Base-by-base conservation (phyloP, 2,797 vertebrate genomes). In the Caiman crocodilus region DNA sequence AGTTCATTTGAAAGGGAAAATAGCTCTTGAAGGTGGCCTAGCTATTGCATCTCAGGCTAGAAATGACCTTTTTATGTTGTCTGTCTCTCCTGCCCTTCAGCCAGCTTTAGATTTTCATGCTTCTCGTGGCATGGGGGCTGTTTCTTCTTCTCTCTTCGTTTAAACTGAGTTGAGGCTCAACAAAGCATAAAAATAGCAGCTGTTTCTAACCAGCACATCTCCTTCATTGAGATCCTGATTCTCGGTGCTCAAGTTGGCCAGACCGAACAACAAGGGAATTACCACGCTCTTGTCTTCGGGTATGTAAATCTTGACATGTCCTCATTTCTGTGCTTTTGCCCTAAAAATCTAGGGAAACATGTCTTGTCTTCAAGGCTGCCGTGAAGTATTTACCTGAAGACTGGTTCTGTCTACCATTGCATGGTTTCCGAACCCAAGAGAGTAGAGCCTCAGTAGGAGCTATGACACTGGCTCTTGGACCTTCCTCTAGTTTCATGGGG, bases 401-500 rank as follows among this genome's bases (percentile, higher is more conserved):
- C 26, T 76, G 9, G 23, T 0, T 0, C 71, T 1, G 0, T 32
- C 93, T 67, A 25, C 82, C 80, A 84, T 78, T 17, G 0, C 16
- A 57, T 67, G 25, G 28, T 67, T 67, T 35, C 76, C 65, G n/a
- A 55, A 75, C 42, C 67, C 12, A 6, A 89, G 76, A n/a, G 55
- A 2, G 1, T 26, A 28, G 75, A 87, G 58, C 50, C 32, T 73
- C n/a, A 30, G 79, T n/a, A 87, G 12, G 21, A 35, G 42, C 16
- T 4, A 55, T 91, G 23, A 77, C 1, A 0, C 1, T 50, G 82
- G 77, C 75, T 95, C 74, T 65, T 63, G n/a, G 2, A 61, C 35
- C 79, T 89, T 14, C 90, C 88, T 91, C 87, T 93, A 79, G 88
- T 82, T 87, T 87, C 50, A 74, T 26, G 14, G 25, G 42, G 23